Evolutionary conservation across 2,888 invertebrate species (phyloP).

Genomic region (Ditula angustiorana): DNA sequence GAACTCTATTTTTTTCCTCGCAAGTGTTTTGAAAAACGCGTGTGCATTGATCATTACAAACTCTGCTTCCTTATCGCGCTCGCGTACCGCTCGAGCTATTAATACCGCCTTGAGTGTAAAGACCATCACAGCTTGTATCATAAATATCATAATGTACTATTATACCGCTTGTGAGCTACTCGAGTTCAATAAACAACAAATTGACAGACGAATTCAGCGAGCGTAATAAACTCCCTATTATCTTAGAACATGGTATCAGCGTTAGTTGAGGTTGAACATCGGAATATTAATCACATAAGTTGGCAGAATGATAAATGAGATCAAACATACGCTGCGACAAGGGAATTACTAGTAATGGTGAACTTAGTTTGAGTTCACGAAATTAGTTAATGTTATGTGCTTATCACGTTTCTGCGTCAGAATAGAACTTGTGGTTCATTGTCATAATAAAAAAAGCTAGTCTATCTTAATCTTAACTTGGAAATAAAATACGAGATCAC

Average conservation of each 20-base stretch:
- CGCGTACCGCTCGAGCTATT: too few relatives aligned
- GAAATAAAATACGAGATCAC: too few relatives aligned
- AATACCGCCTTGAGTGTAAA: too few relatives aligned
- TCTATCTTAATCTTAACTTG: too few relatives aligned
- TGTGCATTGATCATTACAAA: too few relatives aligned
- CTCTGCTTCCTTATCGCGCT: too few relatives aligned
- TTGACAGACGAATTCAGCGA: too few relatives aligned
- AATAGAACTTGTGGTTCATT: background rate
- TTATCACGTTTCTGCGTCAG: background rate
- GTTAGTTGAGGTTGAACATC: constrained; percentile 1
- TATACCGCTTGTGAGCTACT: background rate
- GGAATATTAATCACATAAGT: constrained; percentile 32
- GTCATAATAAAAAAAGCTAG: background rate
- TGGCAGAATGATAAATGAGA: constrained; percentile 33
- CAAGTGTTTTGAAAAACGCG: too few relatives aligned
- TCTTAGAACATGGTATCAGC: constrained; percentile 17
- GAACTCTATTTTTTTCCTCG: too few relatives aligned
- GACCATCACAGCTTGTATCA: too few relatives aligned
- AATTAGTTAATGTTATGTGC: constrained; percentile 8
- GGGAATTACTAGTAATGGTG: constrained; percentile 28
- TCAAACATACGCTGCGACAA: constrained; percentile 29
- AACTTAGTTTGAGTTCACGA: constrained; percentile 25
- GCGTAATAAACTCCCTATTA: constrained; percentile 6
- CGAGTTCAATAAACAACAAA: too few relatives aligned
- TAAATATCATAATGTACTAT: too few relatives aligned